These are phyloP conservation scores for Xylota sylvarum DNA, from an alignment of 2,888 invertebrate species.

Conservation along the genomic window DNA sequence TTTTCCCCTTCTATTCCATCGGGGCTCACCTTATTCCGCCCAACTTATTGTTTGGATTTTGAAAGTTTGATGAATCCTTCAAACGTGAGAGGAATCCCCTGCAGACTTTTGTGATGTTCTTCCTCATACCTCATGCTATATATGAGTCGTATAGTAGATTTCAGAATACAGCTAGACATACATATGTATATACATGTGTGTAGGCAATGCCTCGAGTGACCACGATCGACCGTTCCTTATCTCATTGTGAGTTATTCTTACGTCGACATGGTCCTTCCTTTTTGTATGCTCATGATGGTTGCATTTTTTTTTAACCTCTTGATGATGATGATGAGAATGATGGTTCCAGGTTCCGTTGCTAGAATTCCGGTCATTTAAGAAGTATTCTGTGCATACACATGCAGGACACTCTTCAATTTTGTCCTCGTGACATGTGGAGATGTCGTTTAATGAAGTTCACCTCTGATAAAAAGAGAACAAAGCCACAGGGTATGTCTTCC, in stretches of 20 bases:
- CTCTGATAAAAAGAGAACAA: constrained; percentile 13
- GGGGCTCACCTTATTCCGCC: constrained; percentile 25
- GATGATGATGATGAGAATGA: constrained; percentile 55
- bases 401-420: constrained; percentile 24
- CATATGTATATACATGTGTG: neutral
- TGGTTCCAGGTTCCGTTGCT: neutral
- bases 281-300: constrained; percentile 6
- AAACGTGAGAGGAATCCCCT: constrained; percentile 73
- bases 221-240: constrained; percentile 10
- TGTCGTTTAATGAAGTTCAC: constrained; percentile 52
- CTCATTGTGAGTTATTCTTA: constrained; percentile 23
- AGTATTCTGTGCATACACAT: constrained; percentile 1
- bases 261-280: constrained; percentile 16
- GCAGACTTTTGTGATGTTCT: constrained; percentile 36
- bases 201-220: constrained; percentile 30
- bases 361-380: constrained; percentile 27
- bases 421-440: constrained; percentile 33
- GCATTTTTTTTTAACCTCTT: constrained; percentile 23
- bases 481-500: neutral
- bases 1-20: neutral
- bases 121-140: neutral
- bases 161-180: neutral
- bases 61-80: constrained; percentile 77
- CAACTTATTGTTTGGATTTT: constrained; percentile 70
- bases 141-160: neutral